Conservation (phyloP, 2,113 vertebrate genomes). For the Cygnus atratus region DNA sequence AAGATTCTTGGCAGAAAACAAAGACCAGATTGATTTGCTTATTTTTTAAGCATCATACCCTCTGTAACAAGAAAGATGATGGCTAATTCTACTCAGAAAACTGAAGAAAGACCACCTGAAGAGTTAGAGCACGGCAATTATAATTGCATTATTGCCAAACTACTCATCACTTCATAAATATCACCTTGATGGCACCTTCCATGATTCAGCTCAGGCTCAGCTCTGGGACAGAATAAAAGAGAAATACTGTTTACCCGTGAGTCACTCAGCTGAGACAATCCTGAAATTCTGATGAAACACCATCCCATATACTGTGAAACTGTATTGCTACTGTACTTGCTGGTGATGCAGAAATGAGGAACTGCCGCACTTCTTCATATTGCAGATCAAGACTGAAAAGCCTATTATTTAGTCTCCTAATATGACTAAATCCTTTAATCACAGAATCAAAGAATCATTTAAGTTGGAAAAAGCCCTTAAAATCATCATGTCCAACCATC, state of each 20-base stretch:
- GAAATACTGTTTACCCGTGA: background rate
- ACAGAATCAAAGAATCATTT: background rate
- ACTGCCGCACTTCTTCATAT: background rate
- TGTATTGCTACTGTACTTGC: background rate
- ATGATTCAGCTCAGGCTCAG: background rate
- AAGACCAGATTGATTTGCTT: background rate
- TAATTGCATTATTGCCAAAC: background rate
- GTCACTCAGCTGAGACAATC: background rate
- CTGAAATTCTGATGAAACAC: background rate
- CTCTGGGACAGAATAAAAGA: background rate
- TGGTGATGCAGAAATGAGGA: background rate
- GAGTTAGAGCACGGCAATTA: background rate
- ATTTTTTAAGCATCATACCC: background rate
- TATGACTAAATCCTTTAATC: background rate
- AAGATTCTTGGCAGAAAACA: constrained; percentile 30
- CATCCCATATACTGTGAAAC: background rate
- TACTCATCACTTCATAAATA: background rate
- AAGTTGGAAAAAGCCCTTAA: background rate
- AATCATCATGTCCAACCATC: background rate
- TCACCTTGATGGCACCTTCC: background rate
- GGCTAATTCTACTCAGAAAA: background rate
- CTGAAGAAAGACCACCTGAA: background rate
- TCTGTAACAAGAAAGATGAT: background rate
- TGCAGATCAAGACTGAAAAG: background rate
- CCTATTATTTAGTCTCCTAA: background rate